These are phyloP conservation scores for Neotoxoptera formosana DNA, from an alignment of 1,140 invertebrate species.

Conservation along the genomic window DNA sequence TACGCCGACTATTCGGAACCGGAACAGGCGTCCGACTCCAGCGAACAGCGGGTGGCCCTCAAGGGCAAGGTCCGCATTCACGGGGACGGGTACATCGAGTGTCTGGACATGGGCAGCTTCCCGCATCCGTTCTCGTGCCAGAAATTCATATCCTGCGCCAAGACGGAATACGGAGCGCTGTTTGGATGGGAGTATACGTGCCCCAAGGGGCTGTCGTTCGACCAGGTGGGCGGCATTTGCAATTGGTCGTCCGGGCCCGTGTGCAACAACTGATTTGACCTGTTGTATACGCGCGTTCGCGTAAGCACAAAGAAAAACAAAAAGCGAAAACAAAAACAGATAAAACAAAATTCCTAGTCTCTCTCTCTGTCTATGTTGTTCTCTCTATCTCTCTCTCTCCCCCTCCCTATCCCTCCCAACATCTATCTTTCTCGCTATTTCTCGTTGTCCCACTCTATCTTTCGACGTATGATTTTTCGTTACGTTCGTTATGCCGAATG, in stretches of 20 bases:
- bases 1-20: conserved; percentile 65
- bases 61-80: conserved; percentile 69
- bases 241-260: conserved; percentile 83
- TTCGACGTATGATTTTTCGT: background rate
- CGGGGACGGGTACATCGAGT: conserved; percentile 74
- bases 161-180: conserved; percentile 77
- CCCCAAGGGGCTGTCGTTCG: conserved; percentile 82
- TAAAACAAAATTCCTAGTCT: conserved; percentile 47
- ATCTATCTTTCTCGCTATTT: too few relatives aligned
- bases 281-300: background rate
- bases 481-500: background rate
- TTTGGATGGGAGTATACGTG: conserved; percentile 88
- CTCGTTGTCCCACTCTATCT: background rate
- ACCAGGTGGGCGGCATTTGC: conserved; percentile 87
- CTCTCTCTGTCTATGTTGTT: background rate
- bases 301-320: background rate
- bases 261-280: conserved; percentile 68
- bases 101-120: conserved; percentile 86
- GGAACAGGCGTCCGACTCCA: conserved; percentile 62
- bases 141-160: conserved; percentile 87
- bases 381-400: background rate
- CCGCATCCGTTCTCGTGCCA: conserved; percentile 86
- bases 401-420: background rate
- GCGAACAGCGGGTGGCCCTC: conserved; percentile 64
- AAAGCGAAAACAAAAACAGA: background rate